Evolutionary conservation across 1,140 invertebrate species (phyloP), one percentile per base, ranked within the genome.

Genomic region (Wiebesia pumilae): DNA sequence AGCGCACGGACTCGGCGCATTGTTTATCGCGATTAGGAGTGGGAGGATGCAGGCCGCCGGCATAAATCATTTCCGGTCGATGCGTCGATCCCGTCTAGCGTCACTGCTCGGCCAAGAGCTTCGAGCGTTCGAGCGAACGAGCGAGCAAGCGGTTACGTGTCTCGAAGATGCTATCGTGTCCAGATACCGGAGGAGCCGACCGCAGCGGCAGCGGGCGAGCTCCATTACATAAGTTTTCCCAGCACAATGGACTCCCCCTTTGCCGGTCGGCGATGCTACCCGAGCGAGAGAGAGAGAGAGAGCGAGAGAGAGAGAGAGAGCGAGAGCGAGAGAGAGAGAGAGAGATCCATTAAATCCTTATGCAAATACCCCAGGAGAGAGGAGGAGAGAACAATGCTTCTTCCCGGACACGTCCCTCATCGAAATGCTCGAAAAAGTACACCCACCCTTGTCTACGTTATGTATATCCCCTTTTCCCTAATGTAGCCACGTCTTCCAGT

Each of bases 291-390:
- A 35, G 67, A 33, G 67, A 69, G 16, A n/a, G n/a, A n/a, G n/a
- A n/a, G n/a, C n/a, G 24, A 62, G 14, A 62, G 58, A 62, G 24
- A 40, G 58, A 21, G 75, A 33, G 71, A 85, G 87, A 91, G 91
- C 90, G 90, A 91, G n/a, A n/a, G n/a, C n/a, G n/a, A 75, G 77
- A 51, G 43, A 51, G 33, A 47, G 6, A 27, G 77, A 30, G 43
- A 33, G 38, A 88, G 89, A 89, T 90, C 90, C 90, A 91, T 91
- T 91, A 91, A 91, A 91, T 90, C 89, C 85, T 90, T 90, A 91
- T 91, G 91, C 90, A 91, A 88, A 91, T 91, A 86, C n/a, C 82
- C 82, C 43, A 35, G 14, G 24, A 62, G 14, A 62, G 58, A 62
- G 24, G 58, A 75, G 30, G 75, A 33, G 71, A 85, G 87, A 91